Evolutionary conservation across 2,888 invertebrate species (phyloP).

Genomic region (Petrophora chlorosata): DNA sequence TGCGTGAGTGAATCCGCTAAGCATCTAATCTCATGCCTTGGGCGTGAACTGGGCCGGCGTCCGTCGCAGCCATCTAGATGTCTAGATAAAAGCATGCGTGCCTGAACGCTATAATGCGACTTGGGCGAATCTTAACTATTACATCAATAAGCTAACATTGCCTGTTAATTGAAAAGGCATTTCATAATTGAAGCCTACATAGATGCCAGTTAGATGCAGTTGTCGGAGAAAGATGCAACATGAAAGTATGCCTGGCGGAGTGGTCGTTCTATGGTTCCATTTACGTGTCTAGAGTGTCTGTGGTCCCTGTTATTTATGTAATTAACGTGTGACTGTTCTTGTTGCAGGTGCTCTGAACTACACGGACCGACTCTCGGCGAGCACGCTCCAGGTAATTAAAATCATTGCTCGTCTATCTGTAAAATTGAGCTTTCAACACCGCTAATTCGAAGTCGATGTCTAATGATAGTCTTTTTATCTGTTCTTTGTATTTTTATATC

Average conservation of each 20-base stretch:
- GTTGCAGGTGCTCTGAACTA: conserved; percentile 55
- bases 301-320: conserved; percentile 24
- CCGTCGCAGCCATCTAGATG: conserved; percentile 48
- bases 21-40: conserved; percentile 46
- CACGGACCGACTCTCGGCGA: conserved; percentile 42
- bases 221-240: conserved; percentile 20
- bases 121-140: conserved; percentile 56
- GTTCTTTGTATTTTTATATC: too few species aligned
- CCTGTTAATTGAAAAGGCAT: conserved; percentile 58
- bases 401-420: conserved; percentile 9
- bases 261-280: conserved; percentile 11
- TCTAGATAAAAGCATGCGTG: conserved; percentile 64
- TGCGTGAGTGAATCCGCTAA: conserved; percentile 31
- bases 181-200: conserved; percentile 45
- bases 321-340: conserved; percentile 46
- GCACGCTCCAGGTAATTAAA: conserved; percentile 62
- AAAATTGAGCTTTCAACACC: not conserved
- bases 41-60: conserved; percentile 56
- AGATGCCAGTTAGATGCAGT: conserved; percentile 20
- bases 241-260: conserved; percentile 7
- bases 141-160: conserved; percentile 50
- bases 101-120: conserved; percentile 52
- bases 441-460: not conserved
- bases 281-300: conserved; percentile 5
- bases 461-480: not conserved